These are phyloP conservation scores for Eriosoma lanigerum DNA, from an alignment of 1,140 invertebrate genomes.

Conservation along the genomic window DNA sequence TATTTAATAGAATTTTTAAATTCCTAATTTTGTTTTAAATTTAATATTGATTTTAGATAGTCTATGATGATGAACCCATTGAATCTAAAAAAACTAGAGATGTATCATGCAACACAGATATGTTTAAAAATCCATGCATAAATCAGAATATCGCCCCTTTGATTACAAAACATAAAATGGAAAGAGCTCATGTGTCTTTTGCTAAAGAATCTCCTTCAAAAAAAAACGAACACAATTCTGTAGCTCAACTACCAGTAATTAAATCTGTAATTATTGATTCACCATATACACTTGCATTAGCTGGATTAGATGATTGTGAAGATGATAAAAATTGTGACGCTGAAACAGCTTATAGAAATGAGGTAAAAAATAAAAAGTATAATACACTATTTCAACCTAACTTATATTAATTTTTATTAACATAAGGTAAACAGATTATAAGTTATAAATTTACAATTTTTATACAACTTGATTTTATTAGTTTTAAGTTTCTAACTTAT, in stretches of 20 bases:
- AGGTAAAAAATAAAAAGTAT: neutral
- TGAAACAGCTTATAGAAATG: slow-evolving; percentile 10
- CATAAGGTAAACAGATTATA: no score
- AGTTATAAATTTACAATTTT: no score
- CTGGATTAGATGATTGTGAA: neutral
- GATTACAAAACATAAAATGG: neutral
- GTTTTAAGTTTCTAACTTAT: no score
- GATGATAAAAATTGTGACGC: slow-evolving; percentile 2
- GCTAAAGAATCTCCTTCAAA: neutral
- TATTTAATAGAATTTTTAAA: neutral
- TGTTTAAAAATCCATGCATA: neutral
- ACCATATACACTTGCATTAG: slow-evolving; percentile 29
- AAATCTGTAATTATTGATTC: slow-evolving; percentile 36
- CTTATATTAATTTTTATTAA: no score
- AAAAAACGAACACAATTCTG: neutral
- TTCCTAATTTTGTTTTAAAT: neutral
- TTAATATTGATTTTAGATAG: slow-evolving; percentile 10
- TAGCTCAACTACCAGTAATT: neutral
- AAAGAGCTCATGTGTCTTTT: slow-evolving; percentile 37
- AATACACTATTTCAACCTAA: no score
- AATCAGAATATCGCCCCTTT: neutral
- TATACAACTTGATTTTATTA: no score
- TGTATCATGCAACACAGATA: slow-evolving; percentile 2
- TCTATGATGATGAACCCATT: slow-evolving; percentile 1
- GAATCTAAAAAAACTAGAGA: neutral